Conservation (phyloP, 2,888 invertebrate genomes). For the Conomelus anceps region DNA sequence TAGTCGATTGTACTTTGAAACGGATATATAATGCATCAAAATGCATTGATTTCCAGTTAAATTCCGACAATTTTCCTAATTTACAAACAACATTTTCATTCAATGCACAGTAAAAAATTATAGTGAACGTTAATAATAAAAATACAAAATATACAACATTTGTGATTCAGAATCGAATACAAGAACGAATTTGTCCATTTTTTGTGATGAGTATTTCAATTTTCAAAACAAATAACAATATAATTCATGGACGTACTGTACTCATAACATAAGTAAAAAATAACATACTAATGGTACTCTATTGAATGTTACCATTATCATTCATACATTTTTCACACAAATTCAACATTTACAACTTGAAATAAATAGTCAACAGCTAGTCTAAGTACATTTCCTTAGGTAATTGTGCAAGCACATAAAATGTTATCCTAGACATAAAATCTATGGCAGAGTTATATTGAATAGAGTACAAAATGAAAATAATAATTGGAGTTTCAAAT, state of each 20-base stretch:
- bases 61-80: too few relatives aligned
- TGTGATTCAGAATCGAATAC: too few relatives aligned
- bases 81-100: too few relatives aligned
- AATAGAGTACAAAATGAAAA: not conserved
- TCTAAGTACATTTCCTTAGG: not conserved
- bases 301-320: not conserved
- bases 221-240: not conserved
- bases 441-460: not conserved
- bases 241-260: not conserved
- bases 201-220: too few relatives aligned
- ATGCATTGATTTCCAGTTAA: too few relatives aligned
- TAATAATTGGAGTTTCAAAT: too few relatives aligned
- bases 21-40: too few relatives aligned
- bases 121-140: too few relatives aligned
- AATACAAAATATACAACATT: too few relatives aligned
- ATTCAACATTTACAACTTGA: not conserved
- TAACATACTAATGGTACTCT: not conserved
- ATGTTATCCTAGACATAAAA: not conserved
- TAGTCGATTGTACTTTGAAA: too few relatives aligned
- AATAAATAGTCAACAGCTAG: not conserved
- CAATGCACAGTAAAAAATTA: too few relatives aligned
- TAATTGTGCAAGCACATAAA: not conserved
- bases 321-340: not conserved
- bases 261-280: not conserved
- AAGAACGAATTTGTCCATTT: too few relatives aligned